These are phyloP conservation scores for Pygocentrus nattereri DNA, from an alignment of 2,797 vertebrate species.

Conservation along the genomic window DNA sequence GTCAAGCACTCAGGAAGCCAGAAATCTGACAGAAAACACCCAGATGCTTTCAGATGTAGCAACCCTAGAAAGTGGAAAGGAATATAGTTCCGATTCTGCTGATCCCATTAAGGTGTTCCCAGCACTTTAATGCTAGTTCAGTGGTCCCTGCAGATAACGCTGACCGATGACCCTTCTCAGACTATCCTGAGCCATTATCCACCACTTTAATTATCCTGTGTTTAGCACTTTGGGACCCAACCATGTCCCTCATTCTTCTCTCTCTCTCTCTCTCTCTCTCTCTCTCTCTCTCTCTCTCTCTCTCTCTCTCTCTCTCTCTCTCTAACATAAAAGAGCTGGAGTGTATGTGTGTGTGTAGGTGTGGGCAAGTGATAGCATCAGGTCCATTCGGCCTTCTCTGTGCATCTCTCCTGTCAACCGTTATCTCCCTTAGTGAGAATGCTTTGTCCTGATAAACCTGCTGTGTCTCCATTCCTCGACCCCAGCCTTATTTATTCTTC, in stretches of 20 bases:
- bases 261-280: background rate
- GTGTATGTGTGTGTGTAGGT: constrained; percentile 8
- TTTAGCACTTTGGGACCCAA: constrained; percentile 8
- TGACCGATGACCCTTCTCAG: constrained; percentile 15
- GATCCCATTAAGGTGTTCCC: constrained; percentile 25
- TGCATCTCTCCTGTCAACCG: constrained; percentile 14
- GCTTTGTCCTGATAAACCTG: constrained; percentile 41
- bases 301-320: background rate
- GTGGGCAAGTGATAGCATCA: constrained; percentile 42
- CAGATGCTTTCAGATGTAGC: background rate
- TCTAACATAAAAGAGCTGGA: background rate
- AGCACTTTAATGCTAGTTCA: background rate
- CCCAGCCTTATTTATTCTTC: constrained; percentile 37
- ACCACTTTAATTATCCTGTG: constrained; percentile 12
- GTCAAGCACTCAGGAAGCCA: background rate
- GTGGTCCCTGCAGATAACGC: background rate
- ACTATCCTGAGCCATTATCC: background rate
- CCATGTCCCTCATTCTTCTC: background rate
- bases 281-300: background rate
- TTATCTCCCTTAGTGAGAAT: constrained; percentile 51
- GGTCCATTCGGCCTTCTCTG: constrained; percentile 12
- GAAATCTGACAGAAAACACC: background rate
- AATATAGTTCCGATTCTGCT: constrained; percentile 2
- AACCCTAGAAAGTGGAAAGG: constrained; percentile 2
- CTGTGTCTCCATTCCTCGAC: constrained; percentile 4